Conservation (phyloP, 2,113 vertebrate genomes). For the Platycercus adscitus region DNA sequence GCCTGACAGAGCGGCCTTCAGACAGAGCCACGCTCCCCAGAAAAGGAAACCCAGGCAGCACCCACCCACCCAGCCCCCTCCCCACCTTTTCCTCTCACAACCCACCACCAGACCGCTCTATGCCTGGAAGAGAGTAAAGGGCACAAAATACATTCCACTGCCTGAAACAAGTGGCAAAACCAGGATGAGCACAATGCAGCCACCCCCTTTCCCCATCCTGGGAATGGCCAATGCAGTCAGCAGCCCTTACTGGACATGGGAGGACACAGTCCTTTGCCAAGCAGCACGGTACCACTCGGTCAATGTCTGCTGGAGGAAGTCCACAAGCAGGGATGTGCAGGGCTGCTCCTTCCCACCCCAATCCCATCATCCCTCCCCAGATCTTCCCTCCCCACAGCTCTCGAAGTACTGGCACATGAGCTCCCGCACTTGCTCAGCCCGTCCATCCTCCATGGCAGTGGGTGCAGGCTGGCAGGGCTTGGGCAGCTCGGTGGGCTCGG, state of each 20-base stretch:
- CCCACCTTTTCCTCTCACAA: background rate
- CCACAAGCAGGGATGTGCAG: fast-evolving
- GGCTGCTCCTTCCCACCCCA: background rate
- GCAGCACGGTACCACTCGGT: fast-evolving
- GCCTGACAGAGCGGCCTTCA: background rate
- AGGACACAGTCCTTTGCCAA: background rate
- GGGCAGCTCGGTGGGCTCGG: conserved; percentile 32
- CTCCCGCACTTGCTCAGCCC: conserved; percentile 74
- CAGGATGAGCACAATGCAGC: fast-evolving
- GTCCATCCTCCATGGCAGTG: conserved; percentile 50
- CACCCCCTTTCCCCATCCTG: background rate
- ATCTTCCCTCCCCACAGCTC: conserved; percentile 62
- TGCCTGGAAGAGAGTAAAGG: background rate
- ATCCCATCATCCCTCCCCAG: background rate
- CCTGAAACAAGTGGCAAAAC: background rate
- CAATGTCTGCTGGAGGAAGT: background rate
- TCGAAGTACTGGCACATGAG: conserved; percentile 84
- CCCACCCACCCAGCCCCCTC: background rate
- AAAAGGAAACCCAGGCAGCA: background rate
- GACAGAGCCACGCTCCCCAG: background rate
- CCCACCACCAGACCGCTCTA: background rate
- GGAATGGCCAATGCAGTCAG: background rate
- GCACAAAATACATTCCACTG: background rate
- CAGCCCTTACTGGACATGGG: background rate
- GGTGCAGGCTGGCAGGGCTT: conserved; percentile 35